A percentile compares a stretch with the other conserved stretches of the same genome.
Evolutionary conservation across 2,888 invertebrate species (phyloP).

Genomic region (Apodemia duryi): DNA sequence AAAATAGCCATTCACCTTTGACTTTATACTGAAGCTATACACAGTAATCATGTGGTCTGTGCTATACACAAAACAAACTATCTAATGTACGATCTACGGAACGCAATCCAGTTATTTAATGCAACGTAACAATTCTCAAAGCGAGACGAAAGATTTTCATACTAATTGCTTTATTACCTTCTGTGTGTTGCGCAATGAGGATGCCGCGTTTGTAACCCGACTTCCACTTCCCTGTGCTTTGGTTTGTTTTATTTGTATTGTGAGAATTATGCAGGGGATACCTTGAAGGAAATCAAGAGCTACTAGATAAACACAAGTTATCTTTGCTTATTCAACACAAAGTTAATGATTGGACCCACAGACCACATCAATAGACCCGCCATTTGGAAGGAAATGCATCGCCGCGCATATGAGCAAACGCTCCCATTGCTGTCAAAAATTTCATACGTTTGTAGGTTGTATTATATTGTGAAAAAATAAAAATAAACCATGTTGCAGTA

Average conservation of each 20-base stretch:
- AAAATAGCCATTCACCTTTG: slow-evolving; percentile 2
- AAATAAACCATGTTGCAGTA: no score
- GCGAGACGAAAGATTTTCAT: slow-evolving; percentile 56
- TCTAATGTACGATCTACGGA: neutral
- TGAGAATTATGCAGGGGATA: neutral
- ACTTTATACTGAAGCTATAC: neutral
- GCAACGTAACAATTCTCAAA: slow-evolving; percentile 40
- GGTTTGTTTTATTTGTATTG: slow-evolving; percentile 6
- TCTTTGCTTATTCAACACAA: no score
- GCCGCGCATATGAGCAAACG: no score
- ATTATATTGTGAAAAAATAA: no score
- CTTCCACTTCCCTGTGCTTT: slow-evolving; percentile 37
- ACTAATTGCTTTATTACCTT: slow-evolving; percentile 54
- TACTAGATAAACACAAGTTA: no score
- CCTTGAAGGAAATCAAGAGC: no score
- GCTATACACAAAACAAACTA: neutral
- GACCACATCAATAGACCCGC: no score
- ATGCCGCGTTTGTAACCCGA: slow-evolving; percentile 37
- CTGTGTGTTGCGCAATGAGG: slow-evolving; percentile 39
- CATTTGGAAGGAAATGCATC: no score
- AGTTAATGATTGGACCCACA: no score
- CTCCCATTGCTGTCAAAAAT: no score
- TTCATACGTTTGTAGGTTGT: no score
- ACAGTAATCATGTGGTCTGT: neutral
- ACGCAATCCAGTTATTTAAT: slow-evolving; percentile 24